Evolutionary conservation across 2,888 invertebrate genomes (phyloP).

Genomic region (Scaptomyza reducta): DNA sequence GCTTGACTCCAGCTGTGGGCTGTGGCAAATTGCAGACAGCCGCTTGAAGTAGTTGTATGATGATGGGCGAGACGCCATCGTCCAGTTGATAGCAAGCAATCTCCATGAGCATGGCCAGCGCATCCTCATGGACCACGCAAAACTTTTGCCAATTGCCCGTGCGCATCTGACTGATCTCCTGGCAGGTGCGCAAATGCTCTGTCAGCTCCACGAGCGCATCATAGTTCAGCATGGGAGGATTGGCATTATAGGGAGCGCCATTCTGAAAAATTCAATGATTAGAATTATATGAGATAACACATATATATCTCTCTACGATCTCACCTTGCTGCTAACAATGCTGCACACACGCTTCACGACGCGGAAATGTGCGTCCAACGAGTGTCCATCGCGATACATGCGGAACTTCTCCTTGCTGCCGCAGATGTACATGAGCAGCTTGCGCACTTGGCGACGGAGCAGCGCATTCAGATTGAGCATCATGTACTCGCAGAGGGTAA

Average conservation of each 20-base stretch:
- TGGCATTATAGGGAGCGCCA: constrained; percentile 71
- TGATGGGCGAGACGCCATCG: constrained; percentile 95
- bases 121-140: constrained; percentile 89
- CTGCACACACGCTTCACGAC: constrained; percentile 86
- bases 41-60: constrained; percentile 94
- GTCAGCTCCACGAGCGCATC: constrained; percentile 97
- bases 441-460: constrained; percentile 93
- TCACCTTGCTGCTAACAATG: constrained; percentile 81
- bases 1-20: constrained; percentile 40
- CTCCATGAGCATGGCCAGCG: constrained; percentile 92
- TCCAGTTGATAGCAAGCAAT: constrained; percentile 92
- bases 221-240: constrained; percentile 88
- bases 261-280: constrained; percentile 32
- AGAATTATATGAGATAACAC: not conserved
- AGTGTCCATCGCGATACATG: constrained; percentile 96
- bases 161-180: constrained; percentile 95
- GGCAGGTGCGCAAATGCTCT: constrained; percentile 96
- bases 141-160: constrained; percentile 98
- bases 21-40: constrained; percentile 89
- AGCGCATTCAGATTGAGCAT: constrained; percentile 92
- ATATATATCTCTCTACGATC: not conserved
- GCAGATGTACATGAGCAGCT: constrained; percentile 95
- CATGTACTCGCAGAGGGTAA: constrained; percentile 95
- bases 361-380: constrained; percentile 94
- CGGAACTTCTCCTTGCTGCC: constrained; percentile 98